Evolutionary conservation across 2,797 vertebrate genomes (phyloP).

Genomic region (Cyclura pinguis): DNA sequence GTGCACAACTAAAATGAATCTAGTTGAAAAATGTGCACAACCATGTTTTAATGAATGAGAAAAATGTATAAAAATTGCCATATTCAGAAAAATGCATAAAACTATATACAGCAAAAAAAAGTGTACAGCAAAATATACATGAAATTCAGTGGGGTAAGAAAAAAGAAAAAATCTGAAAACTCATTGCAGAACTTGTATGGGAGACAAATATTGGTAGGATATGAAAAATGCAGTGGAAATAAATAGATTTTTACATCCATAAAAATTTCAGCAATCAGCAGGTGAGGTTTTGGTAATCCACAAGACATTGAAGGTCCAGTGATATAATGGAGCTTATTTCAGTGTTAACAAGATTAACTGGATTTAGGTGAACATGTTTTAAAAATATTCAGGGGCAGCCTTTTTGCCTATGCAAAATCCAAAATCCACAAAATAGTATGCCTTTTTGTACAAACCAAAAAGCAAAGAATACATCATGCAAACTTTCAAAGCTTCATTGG

Average conservation of each 20-base stretch:
- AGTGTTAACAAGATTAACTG: neutral
- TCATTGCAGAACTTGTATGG: neutral
- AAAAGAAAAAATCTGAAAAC: neutral
- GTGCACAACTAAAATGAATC: neutral
- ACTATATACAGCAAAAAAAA: neutral
- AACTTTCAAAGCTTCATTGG: too few relatives aligned
- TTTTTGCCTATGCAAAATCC: too few relatives aligned
- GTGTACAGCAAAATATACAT: neutral
- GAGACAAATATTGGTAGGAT: neutral
- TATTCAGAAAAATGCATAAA: too few relatives aligned
- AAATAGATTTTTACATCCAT: neutral
- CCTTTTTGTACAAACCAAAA: too few relatives aligned
- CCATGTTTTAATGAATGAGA: too few relatives aligned
- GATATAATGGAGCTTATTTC: neutral
- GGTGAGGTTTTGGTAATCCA: neutral
- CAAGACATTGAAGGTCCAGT: neutral
- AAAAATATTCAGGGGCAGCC: neutral
- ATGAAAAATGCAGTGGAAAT: neutral
- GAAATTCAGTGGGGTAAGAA: neutral
- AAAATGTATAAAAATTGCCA: neutral
- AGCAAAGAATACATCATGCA: too few relatives aligned
- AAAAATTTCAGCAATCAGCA: neutral
- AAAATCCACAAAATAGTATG: too few relatives aligned
- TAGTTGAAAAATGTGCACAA: neutral
- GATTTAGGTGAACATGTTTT: neutral